phyloP scores from a whole-genome alignment of 2,888 invertebrate genomes.

The Thumatha senex region DNA sequence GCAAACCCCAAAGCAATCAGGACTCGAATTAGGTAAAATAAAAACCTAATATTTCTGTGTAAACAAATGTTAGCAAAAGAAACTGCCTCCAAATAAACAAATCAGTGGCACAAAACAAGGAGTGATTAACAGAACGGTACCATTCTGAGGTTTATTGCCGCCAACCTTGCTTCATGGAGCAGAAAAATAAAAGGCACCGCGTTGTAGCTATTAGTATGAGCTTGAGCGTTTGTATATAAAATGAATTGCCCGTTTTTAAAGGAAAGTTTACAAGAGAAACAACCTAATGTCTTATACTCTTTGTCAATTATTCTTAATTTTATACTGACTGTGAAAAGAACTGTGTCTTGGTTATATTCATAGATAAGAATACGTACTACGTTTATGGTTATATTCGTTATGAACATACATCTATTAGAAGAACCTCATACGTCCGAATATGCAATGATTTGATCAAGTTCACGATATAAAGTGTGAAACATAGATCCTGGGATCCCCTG shows the following conservation, averaged over 20 bases:
- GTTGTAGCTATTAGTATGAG: constrained; percentile 22
- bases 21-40: too few relatives aligned
- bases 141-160: constrained; percentile 24
- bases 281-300: neutral
- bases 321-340: neutral
- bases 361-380: too few relatives aligned
- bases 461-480: too few relatives aligned
- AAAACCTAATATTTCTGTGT: too few relatives aligned
- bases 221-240: constrained; percentile 32
- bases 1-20: too few relatives aligned
- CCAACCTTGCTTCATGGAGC: constrained; percentile 27
- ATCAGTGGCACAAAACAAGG: constrained; percentile 31
- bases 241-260: constrained; percentile 6
- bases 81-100: constrained; percentile 17
- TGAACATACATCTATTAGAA: too few relatives aligned
- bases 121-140: constrained; percentile 31
- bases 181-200: constrained; percentile 25
- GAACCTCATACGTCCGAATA: too few relatives aligned
- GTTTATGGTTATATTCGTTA: too few relatives aligned
- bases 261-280: constrained; percentile 1
- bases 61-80: too few relatives aligned
- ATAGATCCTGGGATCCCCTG: too few relatives aligned
- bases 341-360: too few relatives aligned
- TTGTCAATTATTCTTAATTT: neutral
- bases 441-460: too few relatives aligned